Base-by-base conservation (phyloP, 92 coral and sea anemone genomes). In the Metridium senile region DNA sequence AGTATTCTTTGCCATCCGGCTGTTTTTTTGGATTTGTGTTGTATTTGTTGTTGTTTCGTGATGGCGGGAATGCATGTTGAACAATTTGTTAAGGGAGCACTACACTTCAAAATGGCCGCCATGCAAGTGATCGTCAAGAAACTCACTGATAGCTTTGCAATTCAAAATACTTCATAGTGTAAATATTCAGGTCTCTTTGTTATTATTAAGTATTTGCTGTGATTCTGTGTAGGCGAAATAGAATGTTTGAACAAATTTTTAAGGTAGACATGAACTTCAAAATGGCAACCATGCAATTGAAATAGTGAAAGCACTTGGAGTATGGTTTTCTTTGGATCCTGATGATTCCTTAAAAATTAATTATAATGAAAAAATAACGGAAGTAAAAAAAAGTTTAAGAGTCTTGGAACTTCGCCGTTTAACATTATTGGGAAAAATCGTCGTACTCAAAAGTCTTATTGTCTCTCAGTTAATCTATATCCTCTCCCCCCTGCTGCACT, bases 361-460 rank as follows among this genome's bases (percentile, higher is more conserved):
- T 31, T 75, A 75, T 22, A 57, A 51, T 17, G 81, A 65, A 63
- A 81, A 74, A 66, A 2, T 74, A 28, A 73, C 58, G 29, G 73
- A 74, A 74, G 26, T 81, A 7, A 81, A 31, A 81, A 81, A 73
- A 33, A 43, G 73, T 33, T 66, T 81, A 73, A 82, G 73, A 73
- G 32, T 59, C 67, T 81, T 63, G 85, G 59, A 45, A 45, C 51
- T 45, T 16, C 51, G 51, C 16, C 65, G 71, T 11, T 30, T 82
- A 64, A 66, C 39, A 63, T 66, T 65, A 45, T 30, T 64, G 34
- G 81, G 86, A 28, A 74, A 81, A 81, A 81, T 81, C 30, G 27
- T 46, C 19, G 81, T 74, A 23, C 31, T 81, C 18, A 74, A 74
- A 54, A 81, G 86, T 74, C 59, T 81, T n/a, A 65, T 72, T 65